Evolutionary conservation across 2,888 invertebrate genomes (phyloP).

Genomic region (Spilarctia lutea): DNA sequence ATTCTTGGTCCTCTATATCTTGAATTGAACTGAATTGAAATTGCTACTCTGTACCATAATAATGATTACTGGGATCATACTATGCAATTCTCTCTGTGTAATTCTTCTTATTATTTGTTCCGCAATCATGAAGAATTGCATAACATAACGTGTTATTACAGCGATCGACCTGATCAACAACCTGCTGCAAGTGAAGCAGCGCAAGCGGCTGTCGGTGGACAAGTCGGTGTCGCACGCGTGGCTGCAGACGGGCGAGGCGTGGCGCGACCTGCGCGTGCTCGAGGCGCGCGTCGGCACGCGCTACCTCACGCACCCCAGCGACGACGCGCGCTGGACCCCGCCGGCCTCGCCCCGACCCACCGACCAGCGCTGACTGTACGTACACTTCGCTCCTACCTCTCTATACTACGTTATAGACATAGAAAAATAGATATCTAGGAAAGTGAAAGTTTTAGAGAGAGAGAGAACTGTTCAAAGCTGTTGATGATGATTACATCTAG

Average conservation of each 20-base stretch:
- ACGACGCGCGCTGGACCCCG: slow-evolving; percentile 57
- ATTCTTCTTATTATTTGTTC: too few relatives aligned
- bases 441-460: too few relatives aligned
- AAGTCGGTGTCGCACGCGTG: slow-evolving; percentile 98
- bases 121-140: too few relatives aligned
- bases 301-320: slow-evolving; percentile 79
- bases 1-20: not conserved
- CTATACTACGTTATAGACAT: not conserved
- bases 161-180: slow-evolving; percentile 99
- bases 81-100: not conserved
- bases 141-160: slow-evolving; percentile 65
- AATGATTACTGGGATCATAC: not conserved
- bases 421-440: too few relatives aligned
- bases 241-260: slow-evolving; percentile 98
- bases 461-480: too few relatives aligned
- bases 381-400: not conserved
- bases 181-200: slow-evolving; percentile 97
- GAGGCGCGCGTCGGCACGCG: slow-evolving; percentile 86
- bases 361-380: slow-evolving; percentile 52
- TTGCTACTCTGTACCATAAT: not conserved
- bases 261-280: slow-evolving; percentile 96
- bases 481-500: not conserved
- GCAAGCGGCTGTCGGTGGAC: slow-evolving; percentile 98
- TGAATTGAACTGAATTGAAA: not conserved
- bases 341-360: not conserved